These are phyloP conservation scores for Daktulosphaira vitifoliae DNA, from an alignment of 1,140 invertebrate genomes.

Conservation along the genomic window DNA sequence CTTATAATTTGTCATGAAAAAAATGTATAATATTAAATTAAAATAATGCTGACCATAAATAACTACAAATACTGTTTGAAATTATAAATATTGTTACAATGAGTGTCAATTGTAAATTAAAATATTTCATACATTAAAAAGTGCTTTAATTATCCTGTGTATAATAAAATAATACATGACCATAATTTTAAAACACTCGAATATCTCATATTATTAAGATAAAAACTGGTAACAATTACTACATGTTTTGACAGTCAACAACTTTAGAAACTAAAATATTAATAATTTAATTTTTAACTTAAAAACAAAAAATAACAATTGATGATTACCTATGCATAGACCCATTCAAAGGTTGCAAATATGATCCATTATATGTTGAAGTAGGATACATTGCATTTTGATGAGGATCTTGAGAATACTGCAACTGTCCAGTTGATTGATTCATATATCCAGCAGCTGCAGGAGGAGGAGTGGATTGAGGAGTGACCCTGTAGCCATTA, in stretches of 20 bases:
- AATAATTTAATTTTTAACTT: neutral
- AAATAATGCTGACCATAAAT: slow-evolving; percentile 15
- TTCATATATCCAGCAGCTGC: slow-evolving; percentile 17
- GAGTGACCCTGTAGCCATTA: slow-evolving; percentile 19
- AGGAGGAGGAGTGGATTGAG: slow-evolving; percentile 11
- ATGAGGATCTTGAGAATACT: slow-evolving; percentile 24
- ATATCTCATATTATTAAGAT: neutral
- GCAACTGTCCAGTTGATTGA: slow-evolving; percentile 13
- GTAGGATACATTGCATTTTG: slow-evolving; percentile 9
- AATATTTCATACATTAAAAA: neutral
- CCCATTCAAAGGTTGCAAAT: slow-evolving; percentile 22
- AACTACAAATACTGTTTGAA: slow-evolving; percentile 22
- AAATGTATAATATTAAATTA: neutral
- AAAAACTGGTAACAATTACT: slow-evolving; percentile 22
- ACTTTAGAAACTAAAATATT: neutral
- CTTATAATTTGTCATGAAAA: neutral
- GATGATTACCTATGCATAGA: slow-evolving; percentile 30
- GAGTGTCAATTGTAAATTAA: neutral
- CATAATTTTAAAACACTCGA: neutral
- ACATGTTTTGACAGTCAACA: slow-evolving; percentile 13
- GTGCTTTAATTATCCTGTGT: neutral
- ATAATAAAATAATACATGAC: neutral
- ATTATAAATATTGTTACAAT: slow-evolving; percentile 7
- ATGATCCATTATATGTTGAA: slow-evolving; percentile 15
- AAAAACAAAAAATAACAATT: slow-evolving; percentile 2